A percentile compares a stretch with the other conserved stretches of the same genome.
phyloP scores from a whole-genome alignment of 2,888 invertebrate genomes.

The Cheilosia vernalis region DNA sequence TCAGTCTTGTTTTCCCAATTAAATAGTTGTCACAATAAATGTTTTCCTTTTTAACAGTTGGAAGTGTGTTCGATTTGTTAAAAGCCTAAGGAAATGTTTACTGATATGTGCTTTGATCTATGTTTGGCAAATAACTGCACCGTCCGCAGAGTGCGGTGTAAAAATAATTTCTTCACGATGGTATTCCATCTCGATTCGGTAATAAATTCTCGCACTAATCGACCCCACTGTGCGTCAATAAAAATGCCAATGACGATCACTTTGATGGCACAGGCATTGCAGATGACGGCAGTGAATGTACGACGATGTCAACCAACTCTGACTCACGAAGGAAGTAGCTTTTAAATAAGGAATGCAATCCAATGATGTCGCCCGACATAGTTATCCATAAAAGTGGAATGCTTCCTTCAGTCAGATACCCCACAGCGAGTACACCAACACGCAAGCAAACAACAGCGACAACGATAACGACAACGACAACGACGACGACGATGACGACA shows the following conservation, averaged over 20 bases:
- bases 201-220: slow-evolving; percentile 37
- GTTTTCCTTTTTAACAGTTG: too few species aligned
- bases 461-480: background rate
- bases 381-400: slow-evolving; percentile 36
- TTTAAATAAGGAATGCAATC: slow-evolving; percentile 63
- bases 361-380: slow-evolving; percentile 55
- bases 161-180: slow-evolving; percentile 18
- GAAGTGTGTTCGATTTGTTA: background rate
- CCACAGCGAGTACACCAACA: slow-evolving; percentile 4
- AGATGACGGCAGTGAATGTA: slow-evolving; percentile 37
- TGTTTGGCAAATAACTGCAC: slow-evolving; percentile 1
- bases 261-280: slow-evolving; percentile 24
- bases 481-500: background rate
- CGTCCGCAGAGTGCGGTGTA: background rate
- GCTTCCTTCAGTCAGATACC: slow-evolving; percentile 1
- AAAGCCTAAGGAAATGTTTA: too few species aligned
- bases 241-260: slow-evolving; percentile 52
- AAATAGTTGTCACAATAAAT: too few species aligned
- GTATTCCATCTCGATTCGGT: background rate
- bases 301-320: slow-evolving; percentile 10
- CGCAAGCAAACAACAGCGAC: slow-evolving; percentile 21
- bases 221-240: slow-evolving; percentile 56
- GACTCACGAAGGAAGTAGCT: slow-evolving; percentile 36
- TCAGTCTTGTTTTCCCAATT: too few species aligned
- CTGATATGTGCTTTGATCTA: too few species aligned